Base-by-base conservation (phyloP, 2,113 vertebrate species). In the Prunella fulvescens region DNA sequence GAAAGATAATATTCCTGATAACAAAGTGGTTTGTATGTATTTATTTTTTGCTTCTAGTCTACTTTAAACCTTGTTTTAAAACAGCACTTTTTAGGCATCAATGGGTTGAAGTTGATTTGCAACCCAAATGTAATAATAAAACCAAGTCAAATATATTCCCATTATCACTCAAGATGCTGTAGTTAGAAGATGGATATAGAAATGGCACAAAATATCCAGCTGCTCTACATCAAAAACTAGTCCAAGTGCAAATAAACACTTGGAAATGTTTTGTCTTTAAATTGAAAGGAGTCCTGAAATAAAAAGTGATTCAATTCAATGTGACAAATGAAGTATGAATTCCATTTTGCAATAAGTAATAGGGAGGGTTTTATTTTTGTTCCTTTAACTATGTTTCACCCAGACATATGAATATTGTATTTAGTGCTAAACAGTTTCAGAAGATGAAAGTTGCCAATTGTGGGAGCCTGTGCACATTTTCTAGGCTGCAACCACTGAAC, bases 281-380 rank as follows among this genome's bases (percentile, higher is more conserved):
- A 88, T 44, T 91, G 78, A 91, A 95, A 79, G 58, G 42, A 73
- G 22, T 64, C 42, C 81, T 83, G 26, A 60, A 72, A 81, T 73
- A 67, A 74, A 37, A 81, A 28, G 12, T 14, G 25, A 60, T 84
- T 87, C 70, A 80, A 69, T 85, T 94, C 58, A 62, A 19, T 61
- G 35, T 95, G 81, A 89, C 66, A 95, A 82, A 78, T 84, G 31
- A 94, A 79, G 86, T 91, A 69, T 89, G 89, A 97, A 91, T 88
- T 90, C 50, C 33, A 47, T 87, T 90, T 80, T 62, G 56, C 92
- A 91, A 8, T 87, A 94, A 81, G 64, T 84, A 79, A 76, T 71
- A 70, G 40, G 37, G 60, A 73, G 22, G 37, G 26, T 25, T 93
- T 87, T 88, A 51, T 85, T 95, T 84, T 92, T 94, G 47, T 78